Evolutionary conservation across 2,888 invertebrate genomes (phyloP).

Genomic region (Chesias legatella): DNA sequence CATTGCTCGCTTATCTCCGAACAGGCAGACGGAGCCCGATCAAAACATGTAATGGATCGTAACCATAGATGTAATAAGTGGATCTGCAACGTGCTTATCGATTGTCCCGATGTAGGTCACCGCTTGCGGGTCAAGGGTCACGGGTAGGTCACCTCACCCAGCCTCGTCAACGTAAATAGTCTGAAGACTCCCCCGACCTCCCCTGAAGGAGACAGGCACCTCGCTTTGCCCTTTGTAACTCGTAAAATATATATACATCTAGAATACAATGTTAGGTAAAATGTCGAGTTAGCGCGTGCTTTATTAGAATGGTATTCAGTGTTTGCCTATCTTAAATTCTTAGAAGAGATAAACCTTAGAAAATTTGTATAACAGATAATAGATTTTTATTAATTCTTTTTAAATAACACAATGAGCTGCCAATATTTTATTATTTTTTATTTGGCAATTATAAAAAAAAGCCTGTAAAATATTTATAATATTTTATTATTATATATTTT

Average conservation of each 20-base stretch:
- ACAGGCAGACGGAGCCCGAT: conserved; percentile 34
- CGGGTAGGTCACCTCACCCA: conserved; percentile 64
- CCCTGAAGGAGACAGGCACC: conserved; percentile 41
- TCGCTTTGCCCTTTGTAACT: conserved; percentile 43
- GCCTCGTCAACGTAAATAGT: conserved; percentile 57
- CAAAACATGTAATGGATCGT: conserved; percentile 47
- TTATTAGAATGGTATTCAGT: conserved; percentile 1
- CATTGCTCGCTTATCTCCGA: conserved; percentile 37
- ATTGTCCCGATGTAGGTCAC: conserved; percentile 76
- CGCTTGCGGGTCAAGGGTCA: conserved; percentile 81
- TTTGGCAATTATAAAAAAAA: too few relatives aligned
- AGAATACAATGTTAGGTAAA: conserved; percentile 49
- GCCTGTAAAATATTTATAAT: too few relatives aligned
- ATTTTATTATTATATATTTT: too few relatives aligned
- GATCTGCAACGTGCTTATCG: conserved; percentile 54
- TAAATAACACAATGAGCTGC: too few relatives aligned
- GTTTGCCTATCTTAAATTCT: too few relatives aligned
- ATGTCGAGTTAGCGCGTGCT: conserved; percentile 20
- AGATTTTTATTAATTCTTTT: too few relatives aligned
- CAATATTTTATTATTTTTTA: too few relatives aligned
- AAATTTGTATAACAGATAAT: too few relatives aligned
- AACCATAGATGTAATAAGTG: conserved; percentile 38
- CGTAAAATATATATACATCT: conserved; percentile 54
- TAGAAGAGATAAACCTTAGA: too few relatives aligned
- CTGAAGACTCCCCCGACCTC: conserved; percentile 44